Evolutionary conservation across 2,797 vertebrate species (phyloP), one percentile per base, ranked within the genome.

Genomic region (Coracias cyanogaster): DNA sequence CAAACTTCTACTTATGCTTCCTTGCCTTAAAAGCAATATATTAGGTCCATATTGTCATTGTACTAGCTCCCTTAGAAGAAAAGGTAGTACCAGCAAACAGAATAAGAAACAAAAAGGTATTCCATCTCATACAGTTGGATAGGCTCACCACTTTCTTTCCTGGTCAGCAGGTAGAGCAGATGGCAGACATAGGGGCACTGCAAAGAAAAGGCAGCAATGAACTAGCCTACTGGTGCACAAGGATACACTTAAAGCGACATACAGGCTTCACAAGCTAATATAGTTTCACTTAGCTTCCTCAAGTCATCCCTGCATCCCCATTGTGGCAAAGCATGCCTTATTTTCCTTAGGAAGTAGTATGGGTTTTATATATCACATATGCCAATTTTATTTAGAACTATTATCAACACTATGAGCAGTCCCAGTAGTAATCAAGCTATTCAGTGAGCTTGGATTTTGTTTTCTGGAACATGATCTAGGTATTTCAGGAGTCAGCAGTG

Each of bases 151-250:
- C 96, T 98, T 94, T 99, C 99, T 94, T 97, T 99, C 95, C 97
- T 98, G 67, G 99, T 99, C 96, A 99, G 96, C 96, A 99, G 98
- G 97, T 99, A 99, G 25, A 99, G 95, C 64, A 99, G 61, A 67
- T 99, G 99, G 96, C 99, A 99, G 82, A 98, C n/a, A 26, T 97
- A 99, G 66, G 99, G 99, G 83, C 99, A 99, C 99, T 99, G 97
- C 89, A 98, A 98, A 69, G 95, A 96, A 92, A 97, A 83, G 72
- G 43, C 28, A 90, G 74, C 78, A 82, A 67, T 91, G 37, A 94
- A 26, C 41, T 49, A 37, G 29, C 20, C 24, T 39, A 31, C 54
- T 64, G 51, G 45, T 88, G 51, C 46, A 79, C 43, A 15, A 89
- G 41, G 46, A 54, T 21, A 82, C 37, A 28, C 29, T 29, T 29